phyloP scores from a whole-genome alignment of 2,113 vertebrate species.

The Tragulus kanchil region DNA sequence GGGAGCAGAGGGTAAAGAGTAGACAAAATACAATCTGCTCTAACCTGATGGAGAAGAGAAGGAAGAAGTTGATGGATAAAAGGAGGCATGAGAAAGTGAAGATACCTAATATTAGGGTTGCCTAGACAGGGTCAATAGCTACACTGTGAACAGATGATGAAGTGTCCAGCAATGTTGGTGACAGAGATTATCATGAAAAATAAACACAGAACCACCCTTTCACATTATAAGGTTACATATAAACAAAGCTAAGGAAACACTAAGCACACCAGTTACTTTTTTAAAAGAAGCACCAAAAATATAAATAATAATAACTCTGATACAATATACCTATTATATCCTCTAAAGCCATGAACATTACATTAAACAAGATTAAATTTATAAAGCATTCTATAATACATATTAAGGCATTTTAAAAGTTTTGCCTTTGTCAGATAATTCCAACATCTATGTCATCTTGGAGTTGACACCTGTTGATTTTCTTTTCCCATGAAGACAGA shows the following conservation, averaged over 20 bases:
- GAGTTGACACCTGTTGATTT: not conserved
- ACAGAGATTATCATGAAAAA: not conserved
- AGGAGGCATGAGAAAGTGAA: not conserved
- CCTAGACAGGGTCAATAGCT: not conserved
- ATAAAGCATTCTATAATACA: not conserved
- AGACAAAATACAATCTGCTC: not conserved
- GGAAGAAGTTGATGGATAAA: not conserved
- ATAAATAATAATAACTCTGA: slow-evolving; percentile 4
- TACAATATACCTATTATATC: not conserved
- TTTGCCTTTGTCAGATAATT: slow-evolving; percentile 5
- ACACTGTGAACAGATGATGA: not conserved
- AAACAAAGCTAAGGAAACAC: not conserved
- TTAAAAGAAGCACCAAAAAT: not conserved
- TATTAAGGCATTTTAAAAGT: not conserved
- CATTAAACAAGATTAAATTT: not conserved
- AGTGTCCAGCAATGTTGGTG: not conserved
- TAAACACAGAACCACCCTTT: not conserved
- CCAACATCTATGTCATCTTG: not conserved
- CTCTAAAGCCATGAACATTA: not conserved
- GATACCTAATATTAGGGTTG: not conserved
- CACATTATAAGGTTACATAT: not conserved
- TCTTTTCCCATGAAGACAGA: not conserved
- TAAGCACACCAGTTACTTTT: not conserved
- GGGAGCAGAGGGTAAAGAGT: not conserved
- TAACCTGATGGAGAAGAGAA: not conserved